A percentile compares a stretch with the other conserved stretches of the same genome.
Conservation (phyloP, 2,113 vertebrate genomes). For the Salvator merianae region DNA sequence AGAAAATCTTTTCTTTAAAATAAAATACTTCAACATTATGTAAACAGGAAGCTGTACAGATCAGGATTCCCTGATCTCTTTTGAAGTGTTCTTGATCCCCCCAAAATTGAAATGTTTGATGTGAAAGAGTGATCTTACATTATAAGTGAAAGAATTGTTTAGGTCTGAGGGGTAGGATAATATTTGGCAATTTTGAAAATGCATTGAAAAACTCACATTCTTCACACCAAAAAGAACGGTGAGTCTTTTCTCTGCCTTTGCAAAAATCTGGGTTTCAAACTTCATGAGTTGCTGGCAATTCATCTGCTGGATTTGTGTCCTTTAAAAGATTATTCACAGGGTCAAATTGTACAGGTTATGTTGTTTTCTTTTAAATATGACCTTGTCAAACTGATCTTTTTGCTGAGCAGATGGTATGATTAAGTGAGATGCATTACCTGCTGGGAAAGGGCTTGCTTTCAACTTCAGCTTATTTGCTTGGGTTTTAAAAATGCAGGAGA, state of each 20-base stretch:
- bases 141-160: not conserved
- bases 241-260: not conserved
- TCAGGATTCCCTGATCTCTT: too few relatives aligned
- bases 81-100: too few relatives aligned
- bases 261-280: not conserved
- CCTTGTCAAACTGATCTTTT: conserved; percentile 56
- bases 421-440: conserved; percentile 51
- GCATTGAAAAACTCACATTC: too few relatives aligned
- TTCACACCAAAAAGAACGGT: not conserved
- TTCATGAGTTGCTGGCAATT: conserved; percentile 4
- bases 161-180: too few relatives aligned
- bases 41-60: too few relatives aligned
- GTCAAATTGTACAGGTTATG: conserved; percentile 21
- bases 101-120: too few relatives aligned
- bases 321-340: accelerated
- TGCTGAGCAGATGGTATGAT: conserved; percentile 44
- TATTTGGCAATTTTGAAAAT: too few relatives aligned
- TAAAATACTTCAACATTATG: too few relatives aligned
- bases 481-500: conserved; percentile 40
- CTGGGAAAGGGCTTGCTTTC: conserved; percentile 55
- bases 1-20: too few relatives aligned
- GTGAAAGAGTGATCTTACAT: too few relatives aligned
- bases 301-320: not conserved
- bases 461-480: conserved; percentile 41
- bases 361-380: conserved; percentile 39